Conservation (phyloP, 2,888 invertebrate genomes). For the Crepidodera aurea region DNA sequence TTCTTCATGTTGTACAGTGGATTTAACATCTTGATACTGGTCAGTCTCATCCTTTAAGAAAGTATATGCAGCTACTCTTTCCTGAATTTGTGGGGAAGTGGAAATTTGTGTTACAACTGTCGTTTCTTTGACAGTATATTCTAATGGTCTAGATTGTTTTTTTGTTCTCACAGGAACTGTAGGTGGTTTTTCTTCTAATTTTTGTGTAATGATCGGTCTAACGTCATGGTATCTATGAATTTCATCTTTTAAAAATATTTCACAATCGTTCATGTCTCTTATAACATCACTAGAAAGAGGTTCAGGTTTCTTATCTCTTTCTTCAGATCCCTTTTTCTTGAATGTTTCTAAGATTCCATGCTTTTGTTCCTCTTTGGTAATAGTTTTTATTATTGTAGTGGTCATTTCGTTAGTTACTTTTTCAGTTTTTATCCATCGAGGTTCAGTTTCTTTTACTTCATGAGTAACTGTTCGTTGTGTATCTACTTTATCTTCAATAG, state of each 20-base stretch:
- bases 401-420: not conserved
- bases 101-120: not conserved
- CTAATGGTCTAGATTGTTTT: conserved; percentile 19
- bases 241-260: conserved; percentile 43
- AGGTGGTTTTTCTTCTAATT: conserved; percentile 13
- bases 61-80: not conserved
- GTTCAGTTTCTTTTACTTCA: not conserved
- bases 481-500: not conserved
- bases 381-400: not conserved
- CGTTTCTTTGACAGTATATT: conserved; percentile 24
- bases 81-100: not conserved
- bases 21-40: conserved; percentile 39
- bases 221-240: conserved; percentile 45
- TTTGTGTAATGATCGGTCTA: conserved; percentile 22
- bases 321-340: conserved; percentile 38
- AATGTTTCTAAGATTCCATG: conserved; percentile 24
- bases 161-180: conserved; percentile 16
- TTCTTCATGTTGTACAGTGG: not conserved
- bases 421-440: not conserved
- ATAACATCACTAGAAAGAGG: conserved; percentile 33
- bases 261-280: conserved; percentile 36
- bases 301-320: conserved; percentile 9
- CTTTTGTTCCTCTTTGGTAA: conserved; percentile 5
- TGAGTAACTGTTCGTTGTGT: not conserved
- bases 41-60: conserved; percentile 48